Evolutionary conservation across 2,113 vertebrate species (phyloP), one percentile per base, ranked within the genome.

Genomic region (Nyctereutes procyonoides): DNA sequence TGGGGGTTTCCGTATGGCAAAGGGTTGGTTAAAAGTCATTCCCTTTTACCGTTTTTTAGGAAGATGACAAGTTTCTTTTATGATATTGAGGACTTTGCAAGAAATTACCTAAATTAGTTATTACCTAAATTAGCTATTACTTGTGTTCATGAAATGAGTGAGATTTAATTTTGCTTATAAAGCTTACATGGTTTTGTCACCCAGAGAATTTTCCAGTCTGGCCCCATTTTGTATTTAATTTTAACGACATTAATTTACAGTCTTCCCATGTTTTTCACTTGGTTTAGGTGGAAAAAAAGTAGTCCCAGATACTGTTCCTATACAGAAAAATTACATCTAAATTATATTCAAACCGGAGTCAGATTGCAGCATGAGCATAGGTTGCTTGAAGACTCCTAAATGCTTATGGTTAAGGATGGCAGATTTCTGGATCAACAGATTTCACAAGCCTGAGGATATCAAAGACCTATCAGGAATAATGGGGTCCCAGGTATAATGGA

Each of bases 241-340:
- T 90, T 71, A 58, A 91, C 55, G 82, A n/a, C 14, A 67, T 22
- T 32, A 91, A 43, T 56, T 92, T 55, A 97, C 43, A 60, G 84
- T 32, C 0, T 65, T 84, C 35, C 19, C 5, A n/a, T 73, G 30
- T 73, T 96, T 80, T 65, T 80, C 16, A 80, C 43, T 92, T 97
- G 79, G 13, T 30, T 93, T 80, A 69, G 28, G 48, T 94, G 62
- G 24, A 53, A 83, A 30, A 88, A 88, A 76, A 92, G 38, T 60
- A 76, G 53, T 95, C 51, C 30, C 35, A 82, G 51, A 58, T 51
- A 81, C 13, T 24, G 7, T 63, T 56, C 80, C n/a, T 82, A n/a
- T 38, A 74, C 30, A 56, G 87, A 86, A 73, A 92, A 80, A 28
- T 26, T 38, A 38, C 24, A 80, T 62, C 35, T 26, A 76, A 83